Conservation (phyloP, 2,113 vertebrate species). For the Leucopsar rothschildi region DNA sequence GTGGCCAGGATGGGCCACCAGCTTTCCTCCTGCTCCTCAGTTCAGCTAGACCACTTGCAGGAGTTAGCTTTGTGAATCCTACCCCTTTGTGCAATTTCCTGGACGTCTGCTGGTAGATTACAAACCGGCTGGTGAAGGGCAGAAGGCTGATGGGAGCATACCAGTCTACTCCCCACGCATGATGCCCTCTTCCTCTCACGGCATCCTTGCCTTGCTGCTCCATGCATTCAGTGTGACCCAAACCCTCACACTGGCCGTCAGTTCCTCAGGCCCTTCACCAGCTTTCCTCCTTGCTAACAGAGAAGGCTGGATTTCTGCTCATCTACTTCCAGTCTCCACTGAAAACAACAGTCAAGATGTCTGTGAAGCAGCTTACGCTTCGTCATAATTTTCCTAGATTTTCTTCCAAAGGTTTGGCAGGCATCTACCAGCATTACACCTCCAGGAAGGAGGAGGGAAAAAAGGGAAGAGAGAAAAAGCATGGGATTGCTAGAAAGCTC, state of each 20-base stretch:
- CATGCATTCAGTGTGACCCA: background rate
- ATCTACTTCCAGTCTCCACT: background rate
- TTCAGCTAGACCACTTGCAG: background rate
- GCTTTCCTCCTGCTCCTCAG: background rate
- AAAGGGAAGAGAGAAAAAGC: background rate
- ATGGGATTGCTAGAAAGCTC: background rate
- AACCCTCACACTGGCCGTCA: fast-evolving
- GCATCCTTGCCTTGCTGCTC: background rate
- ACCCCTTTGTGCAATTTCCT: background rate
- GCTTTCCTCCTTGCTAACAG: background rate
- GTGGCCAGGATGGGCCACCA: background rate
- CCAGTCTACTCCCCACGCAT: fast-evolving
- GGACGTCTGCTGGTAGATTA: background rate
- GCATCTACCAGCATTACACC: background rate
- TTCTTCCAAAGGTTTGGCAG: background rate
- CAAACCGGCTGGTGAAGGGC: fast-evolving
- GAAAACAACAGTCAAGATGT: background rate
- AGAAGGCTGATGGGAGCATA: background rate
- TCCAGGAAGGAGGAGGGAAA: background rate
- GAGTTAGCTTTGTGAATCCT: background rate
- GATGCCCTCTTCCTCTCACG: background rate
- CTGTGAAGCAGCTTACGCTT: background rate
- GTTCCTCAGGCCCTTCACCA: background rate
- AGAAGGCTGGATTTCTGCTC: background rate
- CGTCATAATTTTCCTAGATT: fast-evolving